Evolutionary conservation across 2,888 invertebrate species (phyloP), one percentile per base, ranked within the genome.

Genomic region (Metalampra italica): DNA sequence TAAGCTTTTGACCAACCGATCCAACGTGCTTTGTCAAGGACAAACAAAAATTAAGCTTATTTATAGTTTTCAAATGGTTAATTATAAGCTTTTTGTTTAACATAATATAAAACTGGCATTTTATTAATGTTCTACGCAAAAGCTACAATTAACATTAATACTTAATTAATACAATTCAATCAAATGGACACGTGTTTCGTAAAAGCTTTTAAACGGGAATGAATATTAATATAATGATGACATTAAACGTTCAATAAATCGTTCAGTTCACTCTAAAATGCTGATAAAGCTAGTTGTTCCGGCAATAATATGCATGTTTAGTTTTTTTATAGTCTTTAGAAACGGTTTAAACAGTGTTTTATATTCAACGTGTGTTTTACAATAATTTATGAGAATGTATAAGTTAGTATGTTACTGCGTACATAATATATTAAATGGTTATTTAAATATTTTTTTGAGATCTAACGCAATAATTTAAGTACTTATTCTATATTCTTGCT

Each of bases 191-290:
- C 61, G 62, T 74, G 72, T 73, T 66, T 56, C 52, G 46, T 60
- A 64, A 71, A 63, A 66, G 66, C 59, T 71, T 69, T 74, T 64
- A 68, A 68, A 54, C 55, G 48, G 54, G 40, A 47, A 51, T 60
- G 56, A 58, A 56, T 50, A 59, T 59, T 61, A 60, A 57, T 61
- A 58, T 53, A 14, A 30, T 32, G 43, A 38, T 50, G 39, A 45
- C 47, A 48, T 42, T 29, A 40, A 48, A 49, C 43, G 45, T 51
- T 22, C 53, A 50, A 51, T 47, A 47, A 42, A 36, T 46, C 43
- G 22, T 41, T 41, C 22, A 51, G 54, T 54, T 55, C 55, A 53
- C 54, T 49, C 46, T 40, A 55, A 36, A 36, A 57, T 39, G 45
- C 38, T 43, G 52, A 51, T 51, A 51, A 47, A 47, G 15, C 29